These are phyloP conservation scores for Notechis scutatus DNA, from an alignment of 2,113 vertebrate species.

Conservation along the genomic window DNA sequence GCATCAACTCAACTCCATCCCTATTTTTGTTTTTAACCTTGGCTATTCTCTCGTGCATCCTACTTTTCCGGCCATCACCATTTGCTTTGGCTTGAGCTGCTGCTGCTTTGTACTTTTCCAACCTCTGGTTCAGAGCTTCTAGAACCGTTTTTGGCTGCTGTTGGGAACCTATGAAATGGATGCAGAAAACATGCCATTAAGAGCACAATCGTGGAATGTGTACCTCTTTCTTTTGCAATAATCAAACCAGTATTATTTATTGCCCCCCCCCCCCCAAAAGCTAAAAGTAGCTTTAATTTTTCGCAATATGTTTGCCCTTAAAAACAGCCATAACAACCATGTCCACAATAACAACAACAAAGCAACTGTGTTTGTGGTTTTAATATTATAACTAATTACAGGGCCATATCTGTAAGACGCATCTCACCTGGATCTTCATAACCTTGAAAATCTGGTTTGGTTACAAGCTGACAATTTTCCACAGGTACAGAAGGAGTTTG, in stretches of 20 bases:
- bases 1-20: background rate
- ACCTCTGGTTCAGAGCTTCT: constrained; percentile 87
- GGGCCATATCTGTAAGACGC: background rate
- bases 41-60: constrained; percentile 93
- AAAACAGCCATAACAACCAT: background rate
- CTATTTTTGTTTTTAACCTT: constrained; percentile 68
- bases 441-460: constrained; percentile 32
- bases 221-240: background rate
- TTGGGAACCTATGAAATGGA: constrained; percentile 50
- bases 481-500: constrained; percentile 31
- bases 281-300: background rate
- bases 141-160: constrained; percentile 77
- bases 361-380: background rate
- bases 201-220: background rate
- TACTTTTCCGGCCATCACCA: constrained; percentile 87
- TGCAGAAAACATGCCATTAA: background rate
- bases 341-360: background rate
- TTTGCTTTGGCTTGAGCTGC: constrained; percentile 81
- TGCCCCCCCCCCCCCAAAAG: background rate
- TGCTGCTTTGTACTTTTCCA: constrained; percentile 84
- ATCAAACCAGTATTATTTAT: background rate
- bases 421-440: constrained; percentile 48
- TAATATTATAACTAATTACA: background rate
- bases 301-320: background rate
- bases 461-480: constrained; percentile 46